phyloP scores from a whole-genome alignment of 2,888 invertebrate genomes.

The Drosophila algonquin region DNA sequence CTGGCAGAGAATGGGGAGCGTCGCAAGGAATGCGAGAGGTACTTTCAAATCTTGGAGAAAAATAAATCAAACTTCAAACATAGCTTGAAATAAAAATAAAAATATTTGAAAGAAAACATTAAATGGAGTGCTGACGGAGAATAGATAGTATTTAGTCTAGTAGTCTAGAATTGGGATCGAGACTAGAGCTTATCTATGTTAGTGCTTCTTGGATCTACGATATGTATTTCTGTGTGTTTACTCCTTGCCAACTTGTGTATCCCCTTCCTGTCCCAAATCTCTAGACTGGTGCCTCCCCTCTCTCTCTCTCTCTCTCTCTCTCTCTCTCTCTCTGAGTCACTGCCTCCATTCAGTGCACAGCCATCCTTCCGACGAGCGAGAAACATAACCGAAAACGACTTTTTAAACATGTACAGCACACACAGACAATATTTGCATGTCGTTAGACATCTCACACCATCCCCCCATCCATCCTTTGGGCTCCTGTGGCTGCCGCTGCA shows the following conservation, averaged over 20 bases:
- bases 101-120: no score
- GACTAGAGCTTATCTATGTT: not conserved
- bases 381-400: slow-evolving; percentile 43
- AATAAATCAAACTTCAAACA: no score
- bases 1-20: no score
- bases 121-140: no score
- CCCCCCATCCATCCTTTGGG: not conserved
- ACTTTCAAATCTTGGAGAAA: no score
- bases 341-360: not conserved
- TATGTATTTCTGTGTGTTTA: not conserved
- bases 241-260: not conserved
- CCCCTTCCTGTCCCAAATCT: not conserved
- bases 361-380: not conserved
- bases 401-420: slow-evolving; percentile 19
- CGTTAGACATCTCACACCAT: slow-evolving; percentile 52
- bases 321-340: not conserved
- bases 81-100: no score
- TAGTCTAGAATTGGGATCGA: not conserved
- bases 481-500: slow-evolving; percentile 36
- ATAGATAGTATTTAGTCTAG: not conserved
- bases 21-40: no score
- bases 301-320: not conserved
- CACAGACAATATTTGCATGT: slow-evolving; percentile 71
- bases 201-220: not conserved
- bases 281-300: not conserved